Percentiles rank a stretch among this genome's conserved stretches.
These are phyloP conservation scores for Himantopus leucocephalus DNA, from an alignment of 2,113 vertebrate genomes.

Conservation along the genomic window DNA sequence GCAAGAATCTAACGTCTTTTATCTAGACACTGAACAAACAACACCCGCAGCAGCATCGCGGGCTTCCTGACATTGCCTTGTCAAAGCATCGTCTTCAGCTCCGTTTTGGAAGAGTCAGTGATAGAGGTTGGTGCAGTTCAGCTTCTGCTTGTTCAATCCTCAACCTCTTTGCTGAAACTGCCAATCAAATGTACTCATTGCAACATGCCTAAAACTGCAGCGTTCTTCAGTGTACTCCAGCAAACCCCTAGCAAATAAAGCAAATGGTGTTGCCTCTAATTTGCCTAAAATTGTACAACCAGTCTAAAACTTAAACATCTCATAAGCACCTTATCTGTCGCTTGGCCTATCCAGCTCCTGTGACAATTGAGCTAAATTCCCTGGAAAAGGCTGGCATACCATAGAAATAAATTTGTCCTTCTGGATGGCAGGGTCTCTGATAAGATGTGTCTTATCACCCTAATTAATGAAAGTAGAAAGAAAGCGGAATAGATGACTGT, in stretches of 20 bases:
- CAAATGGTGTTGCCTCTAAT: fast-evolving
- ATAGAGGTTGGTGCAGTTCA: neutral
- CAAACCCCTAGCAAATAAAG: neutral
- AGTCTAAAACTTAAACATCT: neutral
- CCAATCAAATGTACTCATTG: neutral
- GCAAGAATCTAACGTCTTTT: neutral
- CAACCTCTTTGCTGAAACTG: neutral
- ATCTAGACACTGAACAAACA: slow-evolving; percentile 1
- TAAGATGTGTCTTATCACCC: neutral
- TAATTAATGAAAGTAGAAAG: neutral
- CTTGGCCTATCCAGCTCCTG: neutral
- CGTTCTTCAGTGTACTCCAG: neutral
- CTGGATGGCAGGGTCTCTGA: neutral
- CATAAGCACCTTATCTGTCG: neutral
- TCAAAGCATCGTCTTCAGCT: neutral
- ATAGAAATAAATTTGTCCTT: neutral
- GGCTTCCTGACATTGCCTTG: neutral
- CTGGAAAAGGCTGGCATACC: neutral
- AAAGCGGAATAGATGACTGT: neutral
- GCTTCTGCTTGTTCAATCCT: neutral
- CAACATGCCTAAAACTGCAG: neutral
- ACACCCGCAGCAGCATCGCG: neutral
- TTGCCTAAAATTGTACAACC: neutral
- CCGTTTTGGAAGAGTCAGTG: neutral
- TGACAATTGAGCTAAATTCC: neutral